These are phyloP conservation scores for Odontocolon sp. DNA, from an alignment of 2,888 invertebrate species.

Conservation along the genomic window DNA sequence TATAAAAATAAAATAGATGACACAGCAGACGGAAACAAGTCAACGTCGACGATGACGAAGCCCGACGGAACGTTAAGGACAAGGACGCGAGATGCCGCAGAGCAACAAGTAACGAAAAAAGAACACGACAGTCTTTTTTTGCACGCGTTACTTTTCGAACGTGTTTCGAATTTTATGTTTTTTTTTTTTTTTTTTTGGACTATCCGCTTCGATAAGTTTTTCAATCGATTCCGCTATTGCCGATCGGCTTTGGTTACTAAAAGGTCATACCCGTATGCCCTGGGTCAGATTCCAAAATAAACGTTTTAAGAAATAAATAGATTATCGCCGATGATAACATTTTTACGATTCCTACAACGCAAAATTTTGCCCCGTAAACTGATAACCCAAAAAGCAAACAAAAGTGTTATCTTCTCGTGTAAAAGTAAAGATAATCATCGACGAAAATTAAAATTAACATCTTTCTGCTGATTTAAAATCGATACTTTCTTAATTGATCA, in stretches of 20 bases:
- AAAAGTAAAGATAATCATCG: too few relatives aligned
- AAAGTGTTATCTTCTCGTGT: too few relatives aligned
- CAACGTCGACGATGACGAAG: conserved; percentile 1
- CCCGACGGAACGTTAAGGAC: conserved; percentile 19
- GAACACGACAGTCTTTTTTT: neutral
- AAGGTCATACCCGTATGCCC: conserved; percentile 17
- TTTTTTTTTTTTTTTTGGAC: conserved; percentile 17
- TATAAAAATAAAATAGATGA: neutral
- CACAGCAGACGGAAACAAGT: conserved; percentile 9
- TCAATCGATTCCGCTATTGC: neutral
- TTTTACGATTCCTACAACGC: too few relatives aligned
- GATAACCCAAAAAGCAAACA: too few relatives aligned
- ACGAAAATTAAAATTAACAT: too few relatives aligned
- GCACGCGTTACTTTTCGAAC: conserved; percentile 4
- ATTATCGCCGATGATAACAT: too few relatives aligned
- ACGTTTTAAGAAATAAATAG: too few relatives aligned
- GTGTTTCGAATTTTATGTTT: conserved; percentile 15
- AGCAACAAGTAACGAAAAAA: neutral
- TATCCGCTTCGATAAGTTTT: too few relatives aligned
- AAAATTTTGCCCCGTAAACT: too few relatives aligned
- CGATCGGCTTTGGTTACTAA: conserved; percentile 2
- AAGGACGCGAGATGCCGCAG: conserved; percentile 19
- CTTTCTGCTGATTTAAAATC: too few relatives aligned
- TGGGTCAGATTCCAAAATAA: neutral
- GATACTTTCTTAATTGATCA: too few relatives aligned